phyloP scores from a whole-genome alignment of 2,113 vertebrate species.

The Alosa alosa region DNA sequence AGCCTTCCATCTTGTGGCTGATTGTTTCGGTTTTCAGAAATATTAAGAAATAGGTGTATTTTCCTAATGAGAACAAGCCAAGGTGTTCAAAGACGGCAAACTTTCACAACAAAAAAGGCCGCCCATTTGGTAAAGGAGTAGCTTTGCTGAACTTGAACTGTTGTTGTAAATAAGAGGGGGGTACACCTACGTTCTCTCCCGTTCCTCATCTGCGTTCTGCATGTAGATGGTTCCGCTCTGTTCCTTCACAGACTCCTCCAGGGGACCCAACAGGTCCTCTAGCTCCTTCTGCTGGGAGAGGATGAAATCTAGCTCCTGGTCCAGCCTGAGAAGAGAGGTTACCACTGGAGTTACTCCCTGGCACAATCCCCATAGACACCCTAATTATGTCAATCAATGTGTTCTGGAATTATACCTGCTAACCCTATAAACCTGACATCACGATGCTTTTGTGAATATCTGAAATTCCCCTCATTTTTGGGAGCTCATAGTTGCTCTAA shows the following conservation, averaged over 20 bases:
- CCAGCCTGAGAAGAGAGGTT: conserved; percentile 67
- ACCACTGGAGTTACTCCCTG: background rate
- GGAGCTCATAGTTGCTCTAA: background rate
- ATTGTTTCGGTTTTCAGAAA: background rate
- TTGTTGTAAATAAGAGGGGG: background rate
- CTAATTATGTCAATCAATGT: background rate
- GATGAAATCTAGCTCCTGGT: conserved; percentile 97
- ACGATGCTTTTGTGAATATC: background rate
- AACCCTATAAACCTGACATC: background rate
- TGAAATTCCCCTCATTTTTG: background rate
- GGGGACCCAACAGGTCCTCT: conserved; percentile 86
- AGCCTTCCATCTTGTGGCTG: too few species aligned
- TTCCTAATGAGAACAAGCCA: background rate
- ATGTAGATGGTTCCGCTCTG: conserved; percentile 95
- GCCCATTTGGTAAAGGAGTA: background rate
- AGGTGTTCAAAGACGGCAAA: background rate
- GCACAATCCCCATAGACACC: background rate
- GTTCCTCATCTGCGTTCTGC: conserved; percentile 94
- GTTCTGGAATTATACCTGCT: background rate
- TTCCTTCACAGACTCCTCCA: conserved; percentile 93
- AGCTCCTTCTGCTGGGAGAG: conserved; percentile 96
- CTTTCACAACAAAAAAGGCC: too few species aligned
- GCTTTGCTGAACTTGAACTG: background rate
- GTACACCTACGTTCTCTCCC: conserved; percentile 75
- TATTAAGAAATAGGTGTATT: background rate